A percentile compares a stretch with the other conserved stretches of the same genome.
Conservation (phyloP, 2,888 invertebrate genomes). For the Hypercompe scribonia region DNA sequence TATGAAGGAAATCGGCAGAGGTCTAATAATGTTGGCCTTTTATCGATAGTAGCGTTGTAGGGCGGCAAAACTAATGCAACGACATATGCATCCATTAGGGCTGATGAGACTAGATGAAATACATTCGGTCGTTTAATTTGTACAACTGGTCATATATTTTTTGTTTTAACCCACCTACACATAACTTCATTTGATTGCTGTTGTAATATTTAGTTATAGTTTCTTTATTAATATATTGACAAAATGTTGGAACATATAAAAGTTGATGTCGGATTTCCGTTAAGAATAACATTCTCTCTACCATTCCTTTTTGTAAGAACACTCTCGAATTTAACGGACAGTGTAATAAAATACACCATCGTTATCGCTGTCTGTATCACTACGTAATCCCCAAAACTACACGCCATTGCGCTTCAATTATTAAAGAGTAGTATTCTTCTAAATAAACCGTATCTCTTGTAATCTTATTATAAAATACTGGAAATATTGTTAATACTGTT, state of each 20-base stretch:
- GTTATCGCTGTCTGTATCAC: too few species aligned
- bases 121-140: slow-evolving; percentile 74
- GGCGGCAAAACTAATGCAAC: slow-evolving; percentile 81
- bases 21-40: slow-evolving; percentile 61
- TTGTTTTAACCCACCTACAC: background rate
- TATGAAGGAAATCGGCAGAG: slow-evolving; percentile 43
- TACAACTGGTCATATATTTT: slow-evolving; percentile 69
- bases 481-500: too few species aligned
- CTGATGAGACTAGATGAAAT: slow-evolving; percentile 79
- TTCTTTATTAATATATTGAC: too few species aligned
- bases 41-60: slow-evolving; percentile 75
- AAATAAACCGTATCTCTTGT: too few species aligned
- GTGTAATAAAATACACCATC: background rate
- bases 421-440: background rate
- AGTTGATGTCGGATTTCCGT: background rate
- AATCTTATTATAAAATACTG: too few species aligned
- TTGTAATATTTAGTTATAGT: too few species aligned
- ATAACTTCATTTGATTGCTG: background rate
- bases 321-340: background rate
- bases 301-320: background rate
- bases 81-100: slow-evolving; percentile 86
- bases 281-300: background rate
- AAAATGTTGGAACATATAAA: too few species aligned
- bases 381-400: background rate
- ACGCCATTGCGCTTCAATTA: background rate